Base-by-base conservation (phyloP, 1,140 invertebrate species). In the Drosophila santomea region DNA sequence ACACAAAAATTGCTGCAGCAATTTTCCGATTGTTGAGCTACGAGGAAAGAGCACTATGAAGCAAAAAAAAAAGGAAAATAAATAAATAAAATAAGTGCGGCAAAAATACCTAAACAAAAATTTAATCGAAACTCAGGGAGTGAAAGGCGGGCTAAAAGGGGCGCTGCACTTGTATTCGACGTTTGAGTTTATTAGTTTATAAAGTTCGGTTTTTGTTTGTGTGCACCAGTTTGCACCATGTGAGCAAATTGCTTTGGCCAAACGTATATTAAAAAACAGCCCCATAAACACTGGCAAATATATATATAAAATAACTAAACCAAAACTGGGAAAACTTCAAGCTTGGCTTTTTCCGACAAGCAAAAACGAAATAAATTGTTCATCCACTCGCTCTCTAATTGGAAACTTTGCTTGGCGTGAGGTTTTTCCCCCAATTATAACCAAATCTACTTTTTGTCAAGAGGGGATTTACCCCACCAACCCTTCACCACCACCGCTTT, bases 391-490 rank as follows among this genome's bases (percentile, higher is more conserved):
- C 69, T 55, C 57, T 71, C 74, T 78, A 78, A 78, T 78, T 78
- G 75, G 75, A 78, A 78, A 78, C 74, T 78, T 78, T 78, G 56
- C 62, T 12, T 47, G 43, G 51, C 52, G 66, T 58, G 74, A 67
- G 73, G 55, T 61, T 77, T 76, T 77, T 76, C 54, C 73, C 12
- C 58, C 74, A 78, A 78, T 78, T 78, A 78, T 78, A 71, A 55
- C 52, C 57, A 61, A 43, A 62, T 56, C 59, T 63, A 67, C 45
- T 77, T 77, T 67, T 60, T 52, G 35, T 74, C 45, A 51, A 17
- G 20, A 14, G 25, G 45, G 20, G 20, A 38, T 54, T 67, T 43
- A 7, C 28, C 15, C 28, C 17, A 48, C 39, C 48, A 38, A 48
- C 64, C 50, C 43, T 68, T 69, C 23, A 10, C 36, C 20, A 39